These are phyloP conservation scores for Muntiacus muntjak DNA, from an alignment of 2,113 vertebrate genomes.

Conservation along the genomic window DNA sequence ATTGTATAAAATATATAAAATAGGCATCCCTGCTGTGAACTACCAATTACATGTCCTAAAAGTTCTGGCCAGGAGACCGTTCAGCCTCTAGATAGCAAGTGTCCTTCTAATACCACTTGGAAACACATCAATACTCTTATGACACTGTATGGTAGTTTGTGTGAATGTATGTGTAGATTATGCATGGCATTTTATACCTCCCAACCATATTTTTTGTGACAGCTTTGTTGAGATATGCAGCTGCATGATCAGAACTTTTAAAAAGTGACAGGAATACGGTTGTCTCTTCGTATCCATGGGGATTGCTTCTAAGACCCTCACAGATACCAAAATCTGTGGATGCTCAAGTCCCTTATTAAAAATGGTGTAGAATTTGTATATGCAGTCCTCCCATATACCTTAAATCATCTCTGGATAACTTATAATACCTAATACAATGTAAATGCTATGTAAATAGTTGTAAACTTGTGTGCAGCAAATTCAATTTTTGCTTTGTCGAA, in stretches of 20 bases:
- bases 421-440: background rate
- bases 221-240: background rate
- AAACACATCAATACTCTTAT: background rate
- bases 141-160: background rate
- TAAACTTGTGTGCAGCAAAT: background rate
- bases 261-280: background rate
- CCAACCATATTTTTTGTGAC: background rate
- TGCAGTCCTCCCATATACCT: background rate
- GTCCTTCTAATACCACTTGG: background rate
- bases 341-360: background rate
- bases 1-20: conserved; percentile 25
- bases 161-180: background rate
- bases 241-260: background rate
- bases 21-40: background rate
- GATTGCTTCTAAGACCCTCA: background rate
- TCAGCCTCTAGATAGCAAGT: background rate
- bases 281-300: background rate
- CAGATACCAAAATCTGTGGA: background rate
- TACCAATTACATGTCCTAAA: background rate
- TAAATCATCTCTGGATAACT: background rate
- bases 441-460: background rate
- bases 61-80: background rate
- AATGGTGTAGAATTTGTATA: background rate
- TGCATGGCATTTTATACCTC: background rate
- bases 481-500: background rate